Evolutionary conservation across 2,113 vertebrate genomes (phyloP).

Genomic region (Leiothrix lutea): DNA sequence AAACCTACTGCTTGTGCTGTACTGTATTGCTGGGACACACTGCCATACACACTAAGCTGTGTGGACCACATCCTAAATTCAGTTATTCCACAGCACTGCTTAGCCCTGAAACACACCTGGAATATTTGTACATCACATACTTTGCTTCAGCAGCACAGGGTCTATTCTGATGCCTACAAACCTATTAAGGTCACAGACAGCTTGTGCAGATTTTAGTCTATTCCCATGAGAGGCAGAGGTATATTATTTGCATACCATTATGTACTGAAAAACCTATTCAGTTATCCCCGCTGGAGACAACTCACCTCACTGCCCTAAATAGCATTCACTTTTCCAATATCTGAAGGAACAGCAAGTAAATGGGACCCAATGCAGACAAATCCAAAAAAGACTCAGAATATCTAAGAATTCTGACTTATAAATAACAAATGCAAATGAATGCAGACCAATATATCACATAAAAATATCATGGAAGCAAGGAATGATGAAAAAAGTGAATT

Average conservation of each 20-base stretch:
- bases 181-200: constrained; percentile 49
- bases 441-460: background rate
- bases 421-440: constrained; percentile 16
- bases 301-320: constrained; percentile 48
- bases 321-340: constrained; percentile 22
- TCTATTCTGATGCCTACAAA: constrained; percentile 18
- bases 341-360: constrained; percentile 43
- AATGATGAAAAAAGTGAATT: background rate
- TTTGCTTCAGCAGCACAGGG: background rate
- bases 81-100: background rate
- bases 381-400: background rate
- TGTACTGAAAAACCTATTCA: constrained; percentile 37
- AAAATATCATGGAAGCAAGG: background rate
- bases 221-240: constrained; percentile 10
- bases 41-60: background rate
- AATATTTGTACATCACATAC: background rate
- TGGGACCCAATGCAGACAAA: background rate
- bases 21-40: background rate
- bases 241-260: constrained; percentile 64
- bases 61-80: background rate
- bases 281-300: constrained; percentile 28
- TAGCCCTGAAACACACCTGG: background rate
- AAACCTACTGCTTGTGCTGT: background rate
- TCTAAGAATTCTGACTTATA: background rate
- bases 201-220: constrained; percentile 24